phyloP scores from a whole-genome alignment of 2,888 invertebrate species.

The Dione juno region DNA sequence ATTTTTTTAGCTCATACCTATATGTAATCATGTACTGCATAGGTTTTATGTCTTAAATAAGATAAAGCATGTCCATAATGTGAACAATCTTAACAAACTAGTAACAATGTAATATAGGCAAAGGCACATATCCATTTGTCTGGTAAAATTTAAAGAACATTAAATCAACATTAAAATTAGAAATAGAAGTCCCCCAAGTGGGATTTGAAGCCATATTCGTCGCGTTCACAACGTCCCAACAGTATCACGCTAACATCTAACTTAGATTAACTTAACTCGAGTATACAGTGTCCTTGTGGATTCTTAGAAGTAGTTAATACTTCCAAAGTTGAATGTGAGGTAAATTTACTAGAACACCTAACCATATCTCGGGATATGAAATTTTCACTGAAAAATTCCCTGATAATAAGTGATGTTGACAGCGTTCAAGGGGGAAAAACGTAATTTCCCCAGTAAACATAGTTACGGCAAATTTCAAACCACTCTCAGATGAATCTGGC shows the following conservation, averaged over 20 bases:
- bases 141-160: too few relatives aligned
- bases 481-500: conserved; percentile 17
- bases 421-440: conserved; percentile 20
- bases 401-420: conserved; percentile 14
- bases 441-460: conserved; percentile 23
- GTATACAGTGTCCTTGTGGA: not conserved
- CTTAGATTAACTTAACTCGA: conserved; percentile 1
- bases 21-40: too few relatives aligned
- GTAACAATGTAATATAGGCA: too few relatives aligned
- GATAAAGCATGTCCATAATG: too few relatives aligned
- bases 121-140: too few relatives aligned
- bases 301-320: not conserved
- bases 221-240: not conserved
- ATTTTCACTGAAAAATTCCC: not conserved
- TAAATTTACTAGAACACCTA: not conserved
- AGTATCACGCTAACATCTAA: not conserved
- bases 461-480: conserved; percentile 26
- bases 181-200: not conserved
- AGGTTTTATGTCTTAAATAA: too few relatives aligned
- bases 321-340: not conserved
- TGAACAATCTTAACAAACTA: too few relatives aligned
- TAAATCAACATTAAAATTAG: not conserved
- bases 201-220: not conserved
- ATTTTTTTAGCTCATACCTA: too few relatives aligned
- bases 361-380: not conserved